Evolutionary conservation across 2,113 vertebrate genomes (phyloP).

Genomic region (Gambusia holbrooki): DNA sequence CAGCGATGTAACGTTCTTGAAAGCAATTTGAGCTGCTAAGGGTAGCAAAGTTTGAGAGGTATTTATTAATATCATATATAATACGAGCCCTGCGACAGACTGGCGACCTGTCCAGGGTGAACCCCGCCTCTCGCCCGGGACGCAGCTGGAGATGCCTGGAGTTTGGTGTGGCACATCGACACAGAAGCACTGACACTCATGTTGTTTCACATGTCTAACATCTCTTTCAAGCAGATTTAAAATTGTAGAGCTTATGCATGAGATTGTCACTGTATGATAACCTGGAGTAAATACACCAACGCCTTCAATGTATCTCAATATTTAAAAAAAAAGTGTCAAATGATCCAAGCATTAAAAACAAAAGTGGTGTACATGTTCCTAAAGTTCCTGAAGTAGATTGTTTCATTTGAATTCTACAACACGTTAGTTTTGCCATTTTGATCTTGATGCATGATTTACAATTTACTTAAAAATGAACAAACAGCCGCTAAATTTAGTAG

Average conservation of each 20-base stretch:
- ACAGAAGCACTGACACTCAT: not conserved
- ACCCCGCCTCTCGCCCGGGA: no score
- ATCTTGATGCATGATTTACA: not conserved
- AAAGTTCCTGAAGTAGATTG: not conserved
- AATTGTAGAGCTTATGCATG: not conserved
- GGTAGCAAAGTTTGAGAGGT: no score
- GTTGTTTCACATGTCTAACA: not conserved
- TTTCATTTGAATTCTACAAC: not conserved
- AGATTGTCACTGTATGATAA: not conserved
- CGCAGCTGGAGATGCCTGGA: no score
- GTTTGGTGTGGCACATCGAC: not conserved
- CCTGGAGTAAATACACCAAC: not conserved
- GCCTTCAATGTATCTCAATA: not conserved
- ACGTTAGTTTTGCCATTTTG: not conserved
- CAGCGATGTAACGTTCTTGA: no score
- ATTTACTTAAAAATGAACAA: not conserved
- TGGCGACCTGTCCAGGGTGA: no score
- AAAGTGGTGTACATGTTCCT: not conserved
- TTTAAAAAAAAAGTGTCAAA: not conserved
- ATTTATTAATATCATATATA: no score
- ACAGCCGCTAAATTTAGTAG: no score
- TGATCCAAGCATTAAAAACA: not conserved
- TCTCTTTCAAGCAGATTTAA: not conserved
- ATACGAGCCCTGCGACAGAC: no score
- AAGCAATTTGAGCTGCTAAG: no score